These are phyloP conservation scores for Agelaius phoeniceus DNA, from an alignment of 2,113 vertebrate species.

Conservation along the genomic window DNA sequence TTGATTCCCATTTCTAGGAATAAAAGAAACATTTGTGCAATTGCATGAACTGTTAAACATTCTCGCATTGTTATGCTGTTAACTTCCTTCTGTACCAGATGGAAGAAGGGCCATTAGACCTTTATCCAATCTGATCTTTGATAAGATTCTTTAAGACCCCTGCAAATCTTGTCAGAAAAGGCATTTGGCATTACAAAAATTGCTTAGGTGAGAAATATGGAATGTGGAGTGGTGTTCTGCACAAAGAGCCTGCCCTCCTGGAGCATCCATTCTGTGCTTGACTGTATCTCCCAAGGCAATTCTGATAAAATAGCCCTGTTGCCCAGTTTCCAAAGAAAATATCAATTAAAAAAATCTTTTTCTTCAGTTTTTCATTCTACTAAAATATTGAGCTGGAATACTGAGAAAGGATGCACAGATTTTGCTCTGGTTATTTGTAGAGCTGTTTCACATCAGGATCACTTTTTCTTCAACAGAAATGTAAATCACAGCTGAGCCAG, in stretches of 20 bases:
- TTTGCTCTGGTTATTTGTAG: background rate
- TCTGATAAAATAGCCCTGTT: background rate
- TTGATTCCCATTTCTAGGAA: background rate
- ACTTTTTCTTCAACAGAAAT: background rate
- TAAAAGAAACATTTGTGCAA: constrained; percentile 23
- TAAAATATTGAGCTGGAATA: background rate
- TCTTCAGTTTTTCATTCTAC: background rate
- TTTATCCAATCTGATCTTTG: constrained; percentile 13
- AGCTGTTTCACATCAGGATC: constrained; percentile 13
- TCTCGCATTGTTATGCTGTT: background rate
- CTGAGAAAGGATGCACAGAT: background rate
- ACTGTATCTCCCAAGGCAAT: background rate
- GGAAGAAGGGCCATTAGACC: background rate
- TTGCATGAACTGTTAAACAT: background rate
- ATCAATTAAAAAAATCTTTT: background rate
- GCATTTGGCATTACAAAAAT: background rate
- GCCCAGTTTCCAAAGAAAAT: constrained; percentile 1
- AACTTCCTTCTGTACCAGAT: constrained; percentile 27
- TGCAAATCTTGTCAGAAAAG: constrained; percentile 28
- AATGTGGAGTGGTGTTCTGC: background rate
- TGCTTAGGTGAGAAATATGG: constrained; percentile 2
- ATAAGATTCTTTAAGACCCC: background rate
- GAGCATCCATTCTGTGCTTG: background rate
- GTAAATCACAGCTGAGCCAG: background rate
- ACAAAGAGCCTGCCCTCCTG: background rate